Evolutionary conservation across 2,888 invertebrate species (phyloP).

Genomic region (Siphlonurus alternatus): DNA sequence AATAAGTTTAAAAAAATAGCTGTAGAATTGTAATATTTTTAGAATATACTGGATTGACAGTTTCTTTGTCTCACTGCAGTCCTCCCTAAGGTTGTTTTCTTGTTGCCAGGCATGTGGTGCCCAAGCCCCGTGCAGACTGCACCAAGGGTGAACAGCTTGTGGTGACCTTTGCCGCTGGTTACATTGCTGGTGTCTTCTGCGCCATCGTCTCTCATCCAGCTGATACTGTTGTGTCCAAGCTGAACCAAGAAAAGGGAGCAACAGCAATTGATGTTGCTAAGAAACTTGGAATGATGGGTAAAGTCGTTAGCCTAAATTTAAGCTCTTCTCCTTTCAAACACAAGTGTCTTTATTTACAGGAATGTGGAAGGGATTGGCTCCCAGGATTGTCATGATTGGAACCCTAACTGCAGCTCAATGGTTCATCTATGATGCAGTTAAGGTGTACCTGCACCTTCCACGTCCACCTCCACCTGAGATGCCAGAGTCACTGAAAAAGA

Average conservation of each 20-base stretch:
- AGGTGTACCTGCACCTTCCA: constrained; percentile 69
- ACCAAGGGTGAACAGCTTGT: constrained; percentile 82
- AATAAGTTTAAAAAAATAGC: constrained; percentile 16
- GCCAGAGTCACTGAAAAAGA: constrained; percentile 78
- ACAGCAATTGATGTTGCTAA: constrained; percentile 53
- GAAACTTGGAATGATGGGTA: constrained; percentile 47
- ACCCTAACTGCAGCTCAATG: constrained; percentile 89
- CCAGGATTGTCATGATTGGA: constrained; percentile 94
- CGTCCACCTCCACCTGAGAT: constrained; percentile 92
- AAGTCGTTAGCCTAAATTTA: no score
- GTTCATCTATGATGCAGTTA: constrained; percentile 96
- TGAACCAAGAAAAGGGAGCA: constrained; percentile 79
- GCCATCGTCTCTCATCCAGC: constrained; percentile 98
- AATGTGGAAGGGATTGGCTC: constrained; percentile 77
- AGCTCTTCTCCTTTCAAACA: neutral
- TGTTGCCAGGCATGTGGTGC: constrained; percentile 78
- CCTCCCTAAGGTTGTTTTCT: no score
- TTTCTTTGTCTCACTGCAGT: no score
- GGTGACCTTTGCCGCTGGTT: constrained; percentile 79
- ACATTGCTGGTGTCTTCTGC: constrained; percentile 98
- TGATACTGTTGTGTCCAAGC: constrained; percentile 88
- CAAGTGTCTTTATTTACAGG: constrained; percentile 25
- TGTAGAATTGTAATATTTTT: neutral
- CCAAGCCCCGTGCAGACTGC: constrained; percentile 84
- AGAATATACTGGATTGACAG: neutral